Evolutionary conservation across 2,113 vertebrate genomes (phyloP), one percentile per base, ranked within the genome.

Genomic region (Mesitornis unicolor): DNA sequence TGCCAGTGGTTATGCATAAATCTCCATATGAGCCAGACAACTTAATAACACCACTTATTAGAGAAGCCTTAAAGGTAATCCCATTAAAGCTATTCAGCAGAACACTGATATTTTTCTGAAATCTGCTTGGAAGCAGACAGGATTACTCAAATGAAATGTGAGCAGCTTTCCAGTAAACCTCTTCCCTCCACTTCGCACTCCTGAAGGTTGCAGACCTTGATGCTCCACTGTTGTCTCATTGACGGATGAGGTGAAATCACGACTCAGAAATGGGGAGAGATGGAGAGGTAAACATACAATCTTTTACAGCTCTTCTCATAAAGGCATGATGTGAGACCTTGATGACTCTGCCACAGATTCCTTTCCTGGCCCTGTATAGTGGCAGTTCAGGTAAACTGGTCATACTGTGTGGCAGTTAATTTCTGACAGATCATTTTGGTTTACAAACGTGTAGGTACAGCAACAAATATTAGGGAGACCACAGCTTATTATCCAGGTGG

Each of bases 1-100:
- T 94, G 91, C 88, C 90, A 92, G 59, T 96, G 67, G 94, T 94
- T 97, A 68, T 84, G 75, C 71, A 31, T 94, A 97, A 96, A 89
- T 93, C 93, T 97, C 84, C 48, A 3, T 93, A 89, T 84, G 79
- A 97, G 92, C 85, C 73, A 93, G 93, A 92, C 89, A 96, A 97
- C 92, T 97, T 96, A 97, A 96, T 97, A 96, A 97, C 86, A 82
- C 82, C 95, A 91, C 94, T 98, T 97, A 98, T 97, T 97, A 97
- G 94, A 97, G 95, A 90, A 96, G 95, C 89, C 96, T 97, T 97
- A 83, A 94, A 96, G 87, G 96, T 98, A 98, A 98, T 98, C 97
- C 95, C 97, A 89, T 98, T 97, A 98, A 73, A 97, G 70, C 87
- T 91, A 95, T 95, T 96, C 95, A 97, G 89, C 96, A 95, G 86